Conservation (phyloP, 2,797 vertebrate species). For the Halcyon chelicuti region DNA sequence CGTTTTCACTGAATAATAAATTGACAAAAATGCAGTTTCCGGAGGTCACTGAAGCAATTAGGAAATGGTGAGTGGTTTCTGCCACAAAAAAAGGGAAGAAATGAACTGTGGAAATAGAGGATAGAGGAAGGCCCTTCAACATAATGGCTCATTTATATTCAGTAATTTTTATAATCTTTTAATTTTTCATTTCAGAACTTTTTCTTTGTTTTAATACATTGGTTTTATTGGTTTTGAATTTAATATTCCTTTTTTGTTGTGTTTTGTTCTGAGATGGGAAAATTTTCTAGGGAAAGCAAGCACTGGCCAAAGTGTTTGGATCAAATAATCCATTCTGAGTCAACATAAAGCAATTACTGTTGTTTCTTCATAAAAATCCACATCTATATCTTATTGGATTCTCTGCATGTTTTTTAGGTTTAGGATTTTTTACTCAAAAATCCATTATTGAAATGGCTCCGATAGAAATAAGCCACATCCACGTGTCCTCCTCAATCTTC, state of each 20-base stretch:
- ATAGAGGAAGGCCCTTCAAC: background rate
- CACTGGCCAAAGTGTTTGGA: background rate
- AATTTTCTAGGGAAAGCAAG: background rate
- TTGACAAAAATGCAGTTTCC: background rate
- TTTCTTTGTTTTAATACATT: background rate
- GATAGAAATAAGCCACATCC: fast-evolving
- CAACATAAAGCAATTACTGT: background rate
- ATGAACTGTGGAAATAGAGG: background rate
- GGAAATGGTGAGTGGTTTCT: background rate
- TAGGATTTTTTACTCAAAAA: background rate
- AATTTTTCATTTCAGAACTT: background rate
- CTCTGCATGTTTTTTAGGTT: background rate
- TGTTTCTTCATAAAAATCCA: background rate
- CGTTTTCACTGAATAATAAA: background rate
- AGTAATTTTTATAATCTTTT: background rate
- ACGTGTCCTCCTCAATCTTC: background rate
- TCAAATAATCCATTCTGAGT: background rate
- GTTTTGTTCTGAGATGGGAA: too few species aligned
- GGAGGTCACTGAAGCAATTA: background rate
- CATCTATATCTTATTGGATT: background rate
- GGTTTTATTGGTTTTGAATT: background rate
- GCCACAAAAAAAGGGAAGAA: background rate
- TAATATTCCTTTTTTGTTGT: background rate
- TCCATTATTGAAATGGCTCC: background rate
- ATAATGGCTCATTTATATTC: background rate